Evolutionary conservation across 92 coral and sea anemone genomes (phyloP), one percentile per base, ranked within the genome.

Genomic region (Zoanthus sociatus): DNA sequence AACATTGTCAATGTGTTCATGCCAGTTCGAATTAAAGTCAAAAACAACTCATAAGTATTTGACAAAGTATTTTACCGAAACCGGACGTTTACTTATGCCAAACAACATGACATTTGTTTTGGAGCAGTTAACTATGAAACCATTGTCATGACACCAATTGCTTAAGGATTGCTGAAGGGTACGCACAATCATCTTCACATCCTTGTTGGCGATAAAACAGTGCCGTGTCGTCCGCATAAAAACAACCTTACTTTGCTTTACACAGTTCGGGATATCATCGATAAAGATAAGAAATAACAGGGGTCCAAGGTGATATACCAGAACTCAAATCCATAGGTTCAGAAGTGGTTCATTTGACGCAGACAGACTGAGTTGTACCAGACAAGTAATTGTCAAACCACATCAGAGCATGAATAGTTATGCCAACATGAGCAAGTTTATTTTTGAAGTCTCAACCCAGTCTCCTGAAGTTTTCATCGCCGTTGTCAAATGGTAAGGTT

Each of bases 331-430:
- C 76, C 46, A 71, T 71, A 31, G 76, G 76, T 50, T 71, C 48
- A 71, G 76, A 71, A 71, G 51, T 71, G 48, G 50, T 71, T 71
- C 48, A n/a, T 8, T 31, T 71, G 47, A 71, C 50, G 76, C 76
- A 71, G 76, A 71, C 76, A 71, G 76, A 71, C 76, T 71, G 76
- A 71, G 76, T 71, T 71, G 1, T 32, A 71, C 76, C 76, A 53
- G 86, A 68, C 32, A 89, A 77, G 47, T 83, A 90, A 61, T 70
- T 78, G 71, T 75, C 88, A 69, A 86, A 85, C 83, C 92, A 90
- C 55, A 78, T 1, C 37, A 86, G 77, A 56, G 89, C 85, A 26
- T 84, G 89, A 26, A 86, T 86, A 17, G 44, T 84, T 45, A 77
- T 78, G 72, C 92, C 92, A 77, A 89, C 54, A 33, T 76, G 32